These are phyloP conservation scores for Leptobrachium ailaonicum DNA, from an alignment of 2,113 vertebrate genomes.

Conservation along the genomic window DNA sequence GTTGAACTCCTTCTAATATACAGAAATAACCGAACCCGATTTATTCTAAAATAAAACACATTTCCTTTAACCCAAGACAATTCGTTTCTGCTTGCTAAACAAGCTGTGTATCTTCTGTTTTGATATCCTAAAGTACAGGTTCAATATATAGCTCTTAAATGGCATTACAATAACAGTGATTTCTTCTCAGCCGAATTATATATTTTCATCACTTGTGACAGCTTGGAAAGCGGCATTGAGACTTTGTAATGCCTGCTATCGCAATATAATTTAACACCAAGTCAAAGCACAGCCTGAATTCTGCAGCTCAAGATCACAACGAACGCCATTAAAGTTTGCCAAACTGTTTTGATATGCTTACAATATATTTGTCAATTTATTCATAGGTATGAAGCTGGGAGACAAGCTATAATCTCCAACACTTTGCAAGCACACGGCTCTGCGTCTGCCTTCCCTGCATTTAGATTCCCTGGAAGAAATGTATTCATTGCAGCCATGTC, in stretches of 20 bases:
- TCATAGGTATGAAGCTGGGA: constrained; percentile 38
- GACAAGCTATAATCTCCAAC: constrained; percentile 31
- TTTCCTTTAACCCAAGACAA: background rate
- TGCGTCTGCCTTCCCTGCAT: constrained; percentile 33
- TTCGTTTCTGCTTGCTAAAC: background rate
- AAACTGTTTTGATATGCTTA: constrained; percentile 36
- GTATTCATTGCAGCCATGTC: constrained; percentile 30
- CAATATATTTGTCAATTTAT: constrained; percentile 49
- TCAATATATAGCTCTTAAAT: constrained; percentile 22
- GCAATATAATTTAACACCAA: constrained; percentile 44
- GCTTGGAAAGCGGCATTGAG: constrained; percentile 18
- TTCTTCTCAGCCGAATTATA: constrained; percentile 31
- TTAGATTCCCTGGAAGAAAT: constrained; percentile 26
- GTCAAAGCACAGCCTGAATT: constrained; percentile 39
- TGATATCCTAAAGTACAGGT: background rate
- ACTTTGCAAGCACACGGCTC: constrained; percentile 15
- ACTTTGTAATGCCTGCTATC: constrained; percentile 29
- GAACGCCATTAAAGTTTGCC: constrained; percentile 43
- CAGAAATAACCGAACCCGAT: too few relatives aligned
- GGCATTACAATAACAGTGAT: constrained; percentile 20
- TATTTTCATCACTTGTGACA: constrained; percentile 44
- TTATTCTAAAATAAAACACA: too few relatives aligned
- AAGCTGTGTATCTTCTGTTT: background rate
- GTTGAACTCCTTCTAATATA: too few relatives aligned
- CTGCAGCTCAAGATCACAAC: constrained; percentile 28